Conservation (phyloP, 2,113 vertebrate species). For the Cyanoderma ruficeps region DNA sequence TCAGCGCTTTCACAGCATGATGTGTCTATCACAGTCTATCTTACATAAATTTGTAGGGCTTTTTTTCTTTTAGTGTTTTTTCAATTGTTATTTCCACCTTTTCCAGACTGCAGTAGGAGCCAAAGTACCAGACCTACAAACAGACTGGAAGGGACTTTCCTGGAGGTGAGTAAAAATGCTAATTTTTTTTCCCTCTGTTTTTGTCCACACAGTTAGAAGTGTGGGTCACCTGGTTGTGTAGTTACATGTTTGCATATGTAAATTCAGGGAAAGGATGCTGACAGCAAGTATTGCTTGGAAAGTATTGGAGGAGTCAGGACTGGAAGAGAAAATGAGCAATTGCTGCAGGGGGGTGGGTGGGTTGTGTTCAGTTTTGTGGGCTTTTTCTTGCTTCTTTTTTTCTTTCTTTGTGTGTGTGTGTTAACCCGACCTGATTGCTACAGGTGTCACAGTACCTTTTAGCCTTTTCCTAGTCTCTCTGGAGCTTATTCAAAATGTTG, state of each 20-base stretch:
- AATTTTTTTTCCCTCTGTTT: background rate
- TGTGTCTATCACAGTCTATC: background rate
- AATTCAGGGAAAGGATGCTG: background rate
- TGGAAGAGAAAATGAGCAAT: background rate
- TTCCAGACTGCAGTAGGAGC: constrained; percentile 84
- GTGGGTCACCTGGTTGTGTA: background rate
- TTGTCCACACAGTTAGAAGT: background rate
- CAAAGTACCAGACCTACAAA: constrained; percentile 56
- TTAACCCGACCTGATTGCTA: background rate
- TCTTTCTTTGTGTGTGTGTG: background rate
- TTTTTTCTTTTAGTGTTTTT: background rate
- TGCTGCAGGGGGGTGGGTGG: background rate
- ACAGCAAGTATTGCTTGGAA: background rate
- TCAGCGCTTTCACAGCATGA: background rate
- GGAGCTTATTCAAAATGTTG: background rate
- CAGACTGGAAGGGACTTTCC: constrained; percentile 83
- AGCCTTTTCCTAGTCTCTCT: background rate
- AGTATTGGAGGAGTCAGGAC: background rate
- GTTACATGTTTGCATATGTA: background rate
- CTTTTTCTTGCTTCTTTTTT: background rate
- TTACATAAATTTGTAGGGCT: background rate
- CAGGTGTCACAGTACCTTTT: background rate
- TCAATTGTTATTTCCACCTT: background rate
- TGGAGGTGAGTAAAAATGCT: constrained; percentile 86
- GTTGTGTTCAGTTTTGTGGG: background rate